Evolutionary conservation across 2,888 invertebrate genomes (phyloP), one percentile per base, ranked within the genome.

Genomic region (Temnothorax unifasciatus): DNA sequence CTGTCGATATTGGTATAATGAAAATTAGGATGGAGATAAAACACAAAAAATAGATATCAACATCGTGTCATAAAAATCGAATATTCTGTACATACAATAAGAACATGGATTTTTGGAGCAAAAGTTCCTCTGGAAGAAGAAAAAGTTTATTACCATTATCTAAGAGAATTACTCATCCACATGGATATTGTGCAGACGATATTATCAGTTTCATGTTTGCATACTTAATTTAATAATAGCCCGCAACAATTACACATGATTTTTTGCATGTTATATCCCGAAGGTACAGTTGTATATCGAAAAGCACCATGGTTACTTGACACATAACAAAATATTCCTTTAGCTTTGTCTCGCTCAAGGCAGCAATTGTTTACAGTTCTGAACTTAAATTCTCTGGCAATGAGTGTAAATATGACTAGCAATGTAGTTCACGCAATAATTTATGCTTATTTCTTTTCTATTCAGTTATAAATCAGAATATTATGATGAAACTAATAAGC

Each of bases 141-240:
- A 2, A 3, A 61, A 18, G n/a, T n/a, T n/a, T n/a, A 34, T 11
- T 61, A 34, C 4, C 3, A n/a, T 52, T 52, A 25, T 57, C 34
- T 61, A 34, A 9, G 9, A 34, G 8, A 61, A 4, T n/a, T 34
- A 18, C 15, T 34, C 8, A 3, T 61, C 29, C 34, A 61, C 8
- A 0, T 61, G 15, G 8, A 18, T 34, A 34, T 61, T 61, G 18
- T 34, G 11, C 11, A 25, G 57, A 34, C 9, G 61, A 61, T 34
- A 34, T 61, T 61, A 61, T 61, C 61, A 34, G 0, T 34, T 61
- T 61, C 18, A 1, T 61, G 61, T 61, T 61, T 61, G 61, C 61
- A 34, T 61, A 61, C 4, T 5, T 34, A 34, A 34, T 34, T 61
- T 34, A 8, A 61, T 61, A 34, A n/a, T n/a, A n/a, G n/a, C n/a